Evolutionary conservation across 2,113 vertebrate species (phyloP).

Genomic region (Opisthocomus hoazin): DNA sequence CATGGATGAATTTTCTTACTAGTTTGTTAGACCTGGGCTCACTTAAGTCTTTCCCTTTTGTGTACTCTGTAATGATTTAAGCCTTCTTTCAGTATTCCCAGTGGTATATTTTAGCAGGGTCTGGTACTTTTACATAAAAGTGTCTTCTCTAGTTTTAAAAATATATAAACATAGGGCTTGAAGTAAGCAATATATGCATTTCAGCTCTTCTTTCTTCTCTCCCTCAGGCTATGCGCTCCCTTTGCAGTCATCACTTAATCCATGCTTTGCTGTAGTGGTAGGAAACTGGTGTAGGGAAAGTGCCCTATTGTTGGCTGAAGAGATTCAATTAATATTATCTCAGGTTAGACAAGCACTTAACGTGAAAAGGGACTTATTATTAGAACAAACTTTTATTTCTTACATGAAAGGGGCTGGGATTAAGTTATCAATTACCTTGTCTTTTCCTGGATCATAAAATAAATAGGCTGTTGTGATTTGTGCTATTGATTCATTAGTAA

Average conservation of each 20-base stretch:
- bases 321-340: neutral
- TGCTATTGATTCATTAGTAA: neutral
- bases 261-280: neutral
- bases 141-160: neutral
- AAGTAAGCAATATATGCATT: neutral
- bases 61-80: neutral
- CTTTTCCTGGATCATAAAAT: neutral
- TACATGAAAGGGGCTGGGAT: neutral
- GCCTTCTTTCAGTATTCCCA: neutral
- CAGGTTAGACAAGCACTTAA: neutral
- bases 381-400: neutral
- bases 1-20: conserved; percentile 1
- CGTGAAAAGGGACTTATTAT: neutral
- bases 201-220: neutral
- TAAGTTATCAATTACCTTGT: neutral
- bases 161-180: neutral
- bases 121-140: neutral
- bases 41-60: neutral
- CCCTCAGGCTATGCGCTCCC: neutral
- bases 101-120: neutral
- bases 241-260: neutral
- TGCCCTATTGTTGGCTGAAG: neutral
- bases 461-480: neutral
- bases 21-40: neutral
- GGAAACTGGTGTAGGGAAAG: neutral